phyloP scores from a whole-genome alignment of 37 sponge, comb jelly and placozoan species.

The Crambe crambe region DNA sequence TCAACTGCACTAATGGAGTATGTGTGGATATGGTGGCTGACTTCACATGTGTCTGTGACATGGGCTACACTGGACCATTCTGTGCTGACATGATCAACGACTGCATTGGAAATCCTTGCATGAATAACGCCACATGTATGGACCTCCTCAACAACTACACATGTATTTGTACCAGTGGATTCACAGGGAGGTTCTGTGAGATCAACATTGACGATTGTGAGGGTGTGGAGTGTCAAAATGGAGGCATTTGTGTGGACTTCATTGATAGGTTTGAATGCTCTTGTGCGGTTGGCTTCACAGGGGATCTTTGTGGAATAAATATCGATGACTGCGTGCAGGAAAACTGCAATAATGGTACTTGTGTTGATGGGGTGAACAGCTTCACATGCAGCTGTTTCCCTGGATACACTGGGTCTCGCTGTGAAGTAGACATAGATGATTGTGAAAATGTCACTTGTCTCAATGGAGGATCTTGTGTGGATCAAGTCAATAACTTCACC shows the following conservation, averaged over 20 bases:
- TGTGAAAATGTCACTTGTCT: slow-evolving; percentile 44
- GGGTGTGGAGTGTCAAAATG: slow-evolving; percentile 20
- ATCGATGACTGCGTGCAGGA: slow-evolving; percentile 60
- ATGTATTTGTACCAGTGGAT: slow-evolving; percentile 41
- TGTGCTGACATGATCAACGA: slow-evolving; percentile 61
- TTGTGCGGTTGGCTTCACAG: slow-evolving; percentile 50
- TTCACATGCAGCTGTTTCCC: slow-evolving; percentile 37
- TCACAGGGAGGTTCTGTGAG: slow-evolving; percentile 37
- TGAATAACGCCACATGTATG: slow-evolving; percentile 55
- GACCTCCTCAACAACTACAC: slow-evolving; percentile 37
- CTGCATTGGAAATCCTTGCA: slow-evolving; percentile 47
- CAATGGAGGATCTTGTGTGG: slow-evolving; percentile 42
- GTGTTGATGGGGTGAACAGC: slow-evolving; percentile 24
- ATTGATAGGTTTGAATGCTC: slow-evolving; percentile 24
- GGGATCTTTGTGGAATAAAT: slow-evolving; percentile 36
- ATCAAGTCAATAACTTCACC: slow-evolving; percentile 10
- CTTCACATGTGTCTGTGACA: slow-evolving; percentile 33
- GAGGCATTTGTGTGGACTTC: slow-evolving; percentile 49
- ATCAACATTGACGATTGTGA: slow-evolving; percentile 45
- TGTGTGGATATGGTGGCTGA: slow-evolving; percentile 20
- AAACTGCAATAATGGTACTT: slow-evolving; percentile 39
- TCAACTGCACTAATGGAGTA: slow-evolving; percentile 29
- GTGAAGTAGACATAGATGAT: slow-evolving; percentile 48
- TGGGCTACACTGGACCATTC: slow-evolving; percentile 45
- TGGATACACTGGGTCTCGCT: slow-evolving; percentile 44